These are phyloP conservation scores for Polymixis flavicincta DNA, from an alignment of 2,888 invertebrate genomes.

Conservation along the genomic window DNA sequence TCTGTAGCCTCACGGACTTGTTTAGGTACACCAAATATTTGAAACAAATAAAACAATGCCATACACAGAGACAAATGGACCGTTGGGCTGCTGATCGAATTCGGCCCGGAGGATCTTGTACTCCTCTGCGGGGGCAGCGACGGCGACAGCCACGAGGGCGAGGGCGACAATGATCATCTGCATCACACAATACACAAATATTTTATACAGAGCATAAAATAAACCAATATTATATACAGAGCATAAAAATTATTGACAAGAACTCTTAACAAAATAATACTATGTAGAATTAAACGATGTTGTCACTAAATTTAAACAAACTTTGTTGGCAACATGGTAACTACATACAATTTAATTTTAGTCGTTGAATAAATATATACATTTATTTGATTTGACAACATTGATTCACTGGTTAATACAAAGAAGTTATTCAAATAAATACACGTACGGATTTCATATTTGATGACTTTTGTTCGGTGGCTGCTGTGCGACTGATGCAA, in stretches of 20 bases:
- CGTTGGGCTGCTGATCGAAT: not conserved
- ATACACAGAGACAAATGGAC: slow-evolving; percentile 31
- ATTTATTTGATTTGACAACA: too few relatives aligned
- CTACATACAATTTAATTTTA: not conserved
- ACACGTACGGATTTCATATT: slow-evolving; percentile 41
- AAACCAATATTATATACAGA: not conserved
- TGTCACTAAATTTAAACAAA: not conserved
- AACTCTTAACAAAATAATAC: not conserved
- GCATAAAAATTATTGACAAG: not conserved
- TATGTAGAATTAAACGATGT: not conserved
- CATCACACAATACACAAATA: slow-evolving; percentile 1
- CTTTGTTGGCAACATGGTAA: not conserved
- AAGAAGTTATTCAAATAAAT: not conserved
- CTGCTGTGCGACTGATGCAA: slow-evolving; percentile 27
- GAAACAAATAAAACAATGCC: not conserved
- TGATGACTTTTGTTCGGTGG: slow-evolving; percentile 16
- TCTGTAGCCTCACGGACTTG: not conserved
- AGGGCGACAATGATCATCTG: slow-evolving; percentile 60
- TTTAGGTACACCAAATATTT: not conserved
- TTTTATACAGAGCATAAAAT: not conserved
- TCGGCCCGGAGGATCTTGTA: slow-evolving; percentile 6
- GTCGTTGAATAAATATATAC: not conserved
- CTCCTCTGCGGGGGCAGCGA: slow-evolving; percentile 39
- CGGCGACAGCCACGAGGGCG: slow-evolving; percentile 62
- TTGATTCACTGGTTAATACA: too few relatives aligned